These are phyloP conservation scores for Ectemnius continuus DNA, from an alignment of 2,888 invertebrate species.

Conservation along the genomic window DNA sequence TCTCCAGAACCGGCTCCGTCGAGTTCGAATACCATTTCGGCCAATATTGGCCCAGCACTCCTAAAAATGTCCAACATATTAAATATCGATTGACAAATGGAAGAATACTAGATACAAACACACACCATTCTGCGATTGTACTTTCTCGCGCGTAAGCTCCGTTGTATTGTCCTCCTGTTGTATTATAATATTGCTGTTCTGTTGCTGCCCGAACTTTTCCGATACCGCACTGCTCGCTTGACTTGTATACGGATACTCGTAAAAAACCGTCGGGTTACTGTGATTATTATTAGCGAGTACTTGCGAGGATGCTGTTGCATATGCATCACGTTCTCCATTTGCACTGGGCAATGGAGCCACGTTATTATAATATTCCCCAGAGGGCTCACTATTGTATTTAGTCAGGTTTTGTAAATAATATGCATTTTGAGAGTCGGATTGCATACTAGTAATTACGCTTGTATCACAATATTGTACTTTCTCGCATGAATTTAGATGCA, in stretches of 20 bases:
- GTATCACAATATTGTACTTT: constrained; percentile 49
- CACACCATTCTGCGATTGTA: constrained; percentile 43
- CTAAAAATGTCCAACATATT: constrained; percentile 40
- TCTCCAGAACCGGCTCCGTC: constrained; percentile 56
- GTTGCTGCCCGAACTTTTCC: constrained; percentile 29
- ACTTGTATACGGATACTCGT: constrained; percentile 43
- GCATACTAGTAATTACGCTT: constrained; percentile 34
- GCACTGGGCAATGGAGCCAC: constrained; percentile 29
- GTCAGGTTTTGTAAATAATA: constrained; percentile 59
- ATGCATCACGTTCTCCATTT: constrained; percentile 35
- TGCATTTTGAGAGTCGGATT: constrained; percentile 41
- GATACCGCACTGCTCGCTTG: constrained; percentile 29
- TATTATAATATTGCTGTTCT: constrained; percentile 19
- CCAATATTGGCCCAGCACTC: constrained; percentile 49
- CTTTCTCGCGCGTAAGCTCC: constrained; percentile 30
- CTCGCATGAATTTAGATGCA: constrained; percentile 39
- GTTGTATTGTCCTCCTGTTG: constrained; percentile 28
- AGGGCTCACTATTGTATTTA: constrained; percentile 42
- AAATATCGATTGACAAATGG: background rate
- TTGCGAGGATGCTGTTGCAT: constrained; percentile 34
- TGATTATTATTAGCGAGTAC: constrained; percentile 40
- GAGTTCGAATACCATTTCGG: constrained; percentile 37
- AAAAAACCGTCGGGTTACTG: constrained; percentile 32
- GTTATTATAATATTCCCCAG: constrained; percentile 45
- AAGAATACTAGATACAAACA: constrained; percentile 13